Base-by-base conservation (phyloP, 2,888 invertebrate species). In the Pinctada fucata region DNA sequence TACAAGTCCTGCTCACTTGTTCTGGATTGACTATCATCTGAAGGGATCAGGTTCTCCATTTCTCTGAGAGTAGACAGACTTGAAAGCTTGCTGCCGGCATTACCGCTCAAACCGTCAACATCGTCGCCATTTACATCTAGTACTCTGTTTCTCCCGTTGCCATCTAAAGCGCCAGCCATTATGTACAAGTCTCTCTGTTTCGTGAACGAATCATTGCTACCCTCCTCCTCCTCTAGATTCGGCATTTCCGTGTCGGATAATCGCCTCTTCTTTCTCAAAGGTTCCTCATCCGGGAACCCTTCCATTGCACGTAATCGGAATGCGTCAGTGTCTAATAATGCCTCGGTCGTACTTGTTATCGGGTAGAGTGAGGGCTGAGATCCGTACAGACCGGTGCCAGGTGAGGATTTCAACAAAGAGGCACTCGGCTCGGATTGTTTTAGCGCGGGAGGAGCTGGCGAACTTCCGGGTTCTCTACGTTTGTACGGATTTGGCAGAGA, bases 401-500 rank as follows among this genome's bases (percentile, higher is more conserved):
- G 64, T 49, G 78, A 70, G 2, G 72, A 58, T 72, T 74, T 73
- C 48, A 73, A n/a, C 68, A 68, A 47, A 45, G 68, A 48, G 5
- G 65, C 16, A 2, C n/a, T 52, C 13, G 73, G 52, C 45, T 49
- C 66, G n/a, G 58, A 16, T n/a, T 47, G 48, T 50, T 74, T 74
- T 10, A 75, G 69, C 3, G 77, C 52, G 5, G 65, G 67, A 4
- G 80, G 64, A 45, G 80, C 72, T 4, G 74, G 68, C 48, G 83
- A 80, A 67, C 82, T 83, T 48, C 83, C 85, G 64, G 85, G 84
- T 75, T 90, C 90, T 68, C 90, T 84, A 72, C 88, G 85, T 78
- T 90, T 90, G 84, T 92, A 91, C 3, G 92, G 92, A 83, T 92
- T 92, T 3, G 91, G 89, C 48, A 90, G 86, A 45, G 86, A 84